These are phyloP conservation scores for Theonella swinhoei DNA, from an alignment of 37 sponge, comb jelly and placozoan genomes.

Conservation along the genomic window DNA sequence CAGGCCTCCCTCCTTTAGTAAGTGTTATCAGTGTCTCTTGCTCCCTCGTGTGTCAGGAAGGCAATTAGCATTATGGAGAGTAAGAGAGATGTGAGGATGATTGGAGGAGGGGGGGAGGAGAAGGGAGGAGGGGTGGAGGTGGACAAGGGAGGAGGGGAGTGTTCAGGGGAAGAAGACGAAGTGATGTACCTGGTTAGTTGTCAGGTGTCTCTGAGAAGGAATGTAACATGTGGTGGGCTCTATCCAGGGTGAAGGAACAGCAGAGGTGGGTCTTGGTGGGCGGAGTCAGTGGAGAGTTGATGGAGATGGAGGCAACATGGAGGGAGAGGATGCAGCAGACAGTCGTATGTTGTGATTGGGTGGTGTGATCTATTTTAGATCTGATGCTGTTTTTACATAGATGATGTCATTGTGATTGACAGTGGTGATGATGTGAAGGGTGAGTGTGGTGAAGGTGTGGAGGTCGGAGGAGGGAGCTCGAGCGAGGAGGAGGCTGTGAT, in stretches of 20 bases:
- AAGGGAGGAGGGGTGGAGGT: neutral
- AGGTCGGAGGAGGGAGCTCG: neutral
- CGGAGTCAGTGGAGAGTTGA: slow-evolving; percentile 40
- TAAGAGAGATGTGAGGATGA: no score
- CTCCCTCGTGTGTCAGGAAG: no score
- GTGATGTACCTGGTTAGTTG: slow-evolving; percentile 29
- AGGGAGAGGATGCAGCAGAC: neutral
- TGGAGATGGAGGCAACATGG: neutral
- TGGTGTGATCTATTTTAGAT: neutral
- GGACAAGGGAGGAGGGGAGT: neutral
- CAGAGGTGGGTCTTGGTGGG: slow-evolving; percentile 60
- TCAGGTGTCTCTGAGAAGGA: neutral
- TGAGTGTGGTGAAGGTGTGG: neutral
- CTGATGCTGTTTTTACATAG: neutral
- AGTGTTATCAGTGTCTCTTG: no score
- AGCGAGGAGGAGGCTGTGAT: slow-evolving; percentile 60
- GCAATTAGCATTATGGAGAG: slow-evolving; percentile 23
- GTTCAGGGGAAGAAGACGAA: neutral
- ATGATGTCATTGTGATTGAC: neutral
- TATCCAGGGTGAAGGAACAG: slow-evolving; percentile 36
- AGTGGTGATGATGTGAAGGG: neutral
- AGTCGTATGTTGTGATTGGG: neutral
- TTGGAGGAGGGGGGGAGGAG: slow-evolving; percentile 5
- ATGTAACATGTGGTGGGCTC: no score
- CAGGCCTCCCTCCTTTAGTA: no score